phyloP scores from a whole-genome alignment of 2,888 invertebrate species.

The Halictus ligatus region DNA sequence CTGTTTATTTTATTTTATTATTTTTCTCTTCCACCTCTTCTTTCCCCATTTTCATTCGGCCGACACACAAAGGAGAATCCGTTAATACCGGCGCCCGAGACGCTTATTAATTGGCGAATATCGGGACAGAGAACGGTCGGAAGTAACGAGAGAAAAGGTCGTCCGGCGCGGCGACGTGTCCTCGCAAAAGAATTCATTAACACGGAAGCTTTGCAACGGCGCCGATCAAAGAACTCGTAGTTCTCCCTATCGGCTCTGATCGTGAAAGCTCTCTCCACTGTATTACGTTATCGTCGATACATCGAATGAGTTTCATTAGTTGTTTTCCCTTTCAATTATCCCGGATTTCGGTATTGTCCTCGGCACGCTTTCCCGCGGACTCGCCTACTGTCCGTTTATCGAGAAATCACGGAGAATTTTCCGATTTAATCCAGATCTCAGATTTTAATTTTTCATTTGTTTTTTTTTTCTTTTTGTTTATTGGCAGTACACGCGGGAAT shows the following conservation, averaged over 20 bases:
- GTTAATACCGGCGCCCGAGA: constrained; percentile 10
- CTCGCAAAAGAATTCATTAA: constrained; percentile 53
- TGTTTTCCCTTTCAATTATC: background rate
- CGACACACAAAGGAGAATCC: constrained; percentile 24
- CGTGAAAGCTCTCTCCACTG: constrained; percentile 18
- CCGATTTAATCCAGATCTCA: too few species aligned
- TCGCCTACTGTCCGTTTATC: too few species aligned
- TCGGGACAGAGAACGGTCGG: background rate
- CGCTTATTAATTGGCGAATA: constrained; percentile 43
- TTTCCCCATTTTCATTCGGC: background rate
- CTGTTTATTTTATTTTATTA: background rate
- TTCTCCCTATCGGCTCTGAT: constrained; percentile 10
- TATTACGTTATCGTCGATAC: background rate
- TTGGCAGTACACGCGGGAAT: background rate
- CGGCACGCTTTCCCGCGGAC: background rate
- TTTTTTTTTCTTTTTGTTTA: too few species aligned
- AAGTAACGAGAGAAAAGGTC: background rate
- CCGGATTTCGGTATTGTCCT: background rate
- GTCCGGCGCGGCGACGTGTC: background rate
- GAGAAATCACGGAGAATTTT: background rate
- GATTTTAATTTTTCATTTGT: background rate
- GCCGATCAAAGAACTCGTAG: constrained; percentile 34
- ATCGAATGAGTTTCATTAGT: background rate
- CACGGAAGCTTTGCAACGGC: constrained; percentile 14
- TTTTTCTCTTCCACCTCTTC: background rate